These are phyloP conservation scores for Apodemus speciosus DNA, from an alignment of 2,113 vertebrate species.

Conservation along the genomic window DNA sequence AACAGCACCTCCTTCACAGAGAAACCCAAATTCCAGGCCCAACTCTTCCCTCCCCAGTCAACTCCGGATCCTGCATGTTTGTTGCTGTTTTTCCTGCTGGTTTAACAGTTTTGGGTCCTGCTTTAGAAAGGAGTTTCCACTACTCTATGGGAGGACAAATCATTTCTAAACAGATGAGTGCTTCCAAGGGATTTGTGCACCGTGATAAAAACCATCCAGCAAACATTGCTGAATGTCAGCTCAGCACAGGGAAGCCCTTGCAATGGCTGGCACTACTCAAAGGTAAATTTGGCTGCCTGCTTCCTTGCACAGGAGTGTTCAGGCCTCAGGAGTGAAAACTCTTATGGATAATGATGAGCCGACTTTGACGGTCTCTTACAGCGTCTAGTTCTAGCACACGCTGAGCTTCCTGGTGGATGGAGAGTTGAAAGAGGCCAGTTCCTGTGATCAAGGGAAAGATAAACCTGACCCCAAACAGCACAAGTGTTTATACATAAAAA, in stretches of 20 bases:
- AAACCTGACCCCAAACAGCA: background rate
- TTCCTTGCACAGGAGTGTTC: background rate
- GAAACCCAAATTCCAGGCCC: slow-evolving; percentile 63
- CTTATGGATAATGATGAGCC: background rate
- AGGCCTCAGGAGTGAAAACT: background rate
- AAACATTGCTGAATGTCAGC: slow-evolving; percentile 10
- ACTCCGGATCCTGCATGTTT: background rate
- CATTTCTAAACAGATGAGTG: slow-evolving; percentile 65
- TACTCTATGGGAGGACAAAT: slow-evolving; percentile 30
- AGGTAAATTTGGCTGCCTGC: background rate
- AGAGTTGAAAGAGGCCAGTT: background rate
- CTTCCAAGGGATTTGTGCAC: slow-evolving; percentile 54
- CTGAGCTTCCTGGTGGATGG: background rate
- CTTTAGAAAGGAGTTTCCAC: slow-evolving; percentile 25
- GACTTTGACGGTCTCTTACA: background rate
- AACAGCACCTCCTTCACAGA: slow-evolving; percentile 60
- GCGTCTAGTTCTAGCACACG: background rate
- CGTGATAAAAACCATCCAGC: slow-evolving; percentile 44
- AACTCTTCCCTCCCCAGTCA: slow-evolving; percentile 65
- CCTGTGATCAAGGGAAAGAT: background rate
- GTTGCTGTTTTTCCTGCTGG: slow-evolving; percentile 72
- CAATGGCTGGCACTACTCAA: background rate
- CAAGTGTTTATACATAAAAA: background rate
- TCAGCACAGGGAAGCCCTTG: background rate
- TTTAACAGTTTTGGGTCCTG: slow-evolving; percentile 28